Percentiles rank a stretch among this genome's conserved stretches.
Evolutionary conservation across 2,113 vertebrate species (phyloP).

Genomic region (Leucopsar rothschildi): DNA sequence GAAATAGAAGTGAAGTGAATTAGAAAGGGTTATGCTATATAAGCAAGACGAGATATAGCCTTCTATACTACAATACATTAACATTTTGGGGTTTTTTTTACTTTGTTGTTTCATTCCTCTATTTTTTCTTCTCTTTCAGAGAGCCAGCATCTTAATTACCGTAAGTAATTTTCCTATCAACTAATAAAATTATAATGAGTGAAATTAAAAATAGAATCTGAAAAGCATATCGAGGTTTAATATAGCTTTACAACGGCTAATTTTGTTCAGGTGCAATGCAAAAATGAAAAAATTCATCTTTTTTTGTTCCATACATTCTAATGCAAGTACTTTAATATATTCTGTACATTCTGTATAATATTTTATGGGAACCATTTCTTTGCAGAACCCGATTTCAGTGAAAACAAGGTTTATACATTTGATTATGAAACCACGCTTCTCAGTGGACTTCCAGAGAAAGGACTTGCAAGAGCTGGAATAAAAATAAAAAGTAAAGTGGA

Average conservation of each 20-base stretch:
- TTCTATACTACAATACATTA: neutral
- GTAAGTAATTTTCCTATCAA: constrained; percentile 57
- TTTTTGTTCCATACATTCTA: neutral
- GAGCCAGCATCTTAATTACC: constrained; percentile 53
- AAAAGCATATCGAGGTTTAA: constrained; percentile 39
- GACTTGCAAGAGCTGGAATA: constrained; percentile 57
- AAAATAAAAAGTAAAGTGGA: constrained; percentile 64
- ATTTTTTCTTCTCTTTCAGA: constrained; percentile 46
- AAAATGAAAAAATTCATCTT: constrained; percentile 22
- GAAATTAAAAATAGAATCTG: constrained; percentile 26
- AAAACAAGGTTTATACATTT: constrained; percentile 53
- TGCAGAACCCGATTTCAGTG: constrained; percentile 54
- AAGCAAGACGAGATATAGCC: neutral
- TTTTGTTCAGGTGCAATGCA: constrained; percentile 24
- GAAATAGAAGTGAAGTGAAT: constrained; percentile 10
- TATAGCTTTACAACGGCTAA: constrained; percentile 29
- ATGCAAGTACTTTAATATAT: neutral
- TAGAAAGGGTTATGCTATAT: neutral
- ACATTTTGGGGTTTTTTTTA: neutral
- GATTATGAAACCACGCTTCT: constrained; percentile 51
- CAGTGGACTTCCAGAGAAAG: constrained; percentile 43
- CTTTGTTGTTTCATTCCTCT: constrained; percentile 14
- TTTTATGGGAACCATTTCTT: constrained; percentile 46
- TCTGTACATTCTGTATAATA: neutral
- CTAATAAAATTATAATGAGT: constrained; percentile 35